phyloP scores from a whole-genome alignment of 2,888 invertebrate genomes.

The Mallateleia sp. region DNA sequence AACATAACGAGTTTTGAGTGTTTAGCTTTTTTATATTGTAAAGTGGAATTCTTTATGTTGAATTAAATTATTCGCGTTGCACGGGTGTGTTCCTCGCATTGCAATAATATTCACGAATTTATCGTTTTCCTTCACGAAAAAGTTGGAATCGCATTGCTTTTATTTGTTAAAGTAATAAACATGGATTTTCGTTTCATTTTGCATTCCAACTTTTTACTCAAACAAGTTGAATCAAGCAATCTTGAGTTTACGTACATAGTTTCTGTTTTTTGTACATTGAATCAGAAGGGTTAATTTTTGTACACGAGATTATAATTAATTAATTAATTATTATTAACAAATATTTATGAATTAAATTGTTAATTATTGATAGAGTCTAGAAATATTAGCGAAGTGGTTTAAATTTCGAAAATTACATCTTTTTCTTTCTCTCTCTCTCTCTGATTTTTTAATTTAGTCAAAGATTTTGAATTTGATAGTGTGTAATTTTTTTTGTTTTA shows the following conservation, averaged over 20 bases:
- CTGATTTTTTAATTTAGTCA: slow-evolving; percentile 15
- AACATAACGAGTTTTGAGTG: slow-evolving; percentile 63
- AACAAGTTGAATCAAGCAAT: slow-evolving; percentile 11
- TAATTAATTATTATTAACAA: slow-evolving; percentile 19
- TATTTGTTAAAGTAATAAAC: no score
- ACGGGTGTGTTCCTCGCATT: slow-evolving; percentile 76
- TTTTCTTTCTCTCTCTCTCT: no score
- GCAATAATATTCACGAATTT: slow-evolving; percentile 51
- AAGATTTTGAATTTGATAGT: neutral
- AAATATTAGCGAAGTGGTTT: slow-evolving; percentile 4
- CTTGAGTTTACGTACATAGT: slow-evolving; percentile 22
- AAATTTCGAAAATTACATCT: neutral
- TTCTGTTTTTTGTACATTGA: slow-evolving; percentile 46
- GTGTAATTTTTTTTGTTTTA: slow-evolving; percentile 13
- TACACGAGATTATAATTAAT: slow-evolving; percentile 45
- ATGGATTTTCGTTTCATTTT: slow-evolving; percentile 22
- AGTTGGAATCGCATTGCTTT: slow-evolving; percentile 37
- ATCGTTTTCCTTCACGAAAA: slow-evolving; percentile 32
- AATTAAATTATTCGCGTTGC: slow-evolving; percentile 74
- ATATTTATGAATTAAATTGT: slow-evolving; percentile 52
- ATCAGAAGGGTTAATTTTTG: slow-evolving; percentile 47
- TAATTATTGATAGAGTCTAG: slow-evolving; percentile 47
- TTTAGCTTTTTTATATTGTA: slow-evolving; percentile 76
- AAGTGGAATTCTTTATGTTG: slow-evolving; percentile 73
- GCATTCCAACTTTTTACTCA: slow-evolving; percentile 29